Base-by-base conservation (phyloP, 2,797 vertebrate species). In the Atherinosoma microstoma region DNA sequence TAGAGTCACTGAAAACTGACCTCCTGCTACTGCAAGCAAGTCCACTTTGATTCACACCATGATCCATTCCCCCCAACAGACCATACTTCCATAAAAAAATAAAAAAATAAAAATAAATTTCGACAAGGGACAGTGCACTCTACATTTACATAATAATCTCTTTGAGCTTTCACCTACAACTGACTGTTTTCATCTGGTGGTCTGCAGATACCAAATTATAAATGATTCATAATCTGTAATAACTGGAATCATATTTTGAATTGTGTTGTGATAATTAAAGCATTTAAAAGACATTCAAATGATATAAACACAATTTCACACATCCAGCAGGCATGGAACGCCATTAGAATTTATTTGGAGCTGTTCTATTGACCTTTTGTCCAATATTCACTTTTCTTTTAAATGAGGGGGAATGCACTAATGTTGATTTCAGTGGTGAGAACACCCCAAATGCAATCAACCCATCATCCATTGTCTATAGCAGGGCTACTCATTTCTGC, bases 1-100 rank as follows among this genome's bases (percentile, higher is more conserved):
- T 38, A 30, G 40, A 81, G 73, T 70, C 64, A 83, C 29, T 71
- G 65, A 76, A 79, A 74, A 78, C 36, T 75, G 80, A 87, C 83
- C 82, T 84, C 67, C 76, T 32, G 47, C 62, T 66, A 75, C 74
- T 27, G 67, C 42, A 67, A 67, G 71, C 6, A 64, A 53, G 63
- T 64, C 58, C 45, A 34, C 71, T 82, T 72, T 64, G 42, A 79
- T 63, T 78, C 27, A 75, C 15, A 32, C 51, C 30, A 36, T 36
- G 34, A 10, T 24, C 15, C 0, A 35, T 62, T 83, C 72, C 64
- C 56, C 47, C 24, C 76, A 71, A 67, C 61, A 47, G 6, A 47
- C 45, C 20, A 18, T 47, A 20, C 45, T 4, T 13, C 11, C 12
- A 53, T 3, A 11, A 58, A 29, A 29, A 0, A 30, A 57, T 2